Evolutionary conservation across 2,113 vertebrate genomes (phyloP), one percentile per base, ranked within the genome.

Genomic region (Fregata magnificens): DNA sequence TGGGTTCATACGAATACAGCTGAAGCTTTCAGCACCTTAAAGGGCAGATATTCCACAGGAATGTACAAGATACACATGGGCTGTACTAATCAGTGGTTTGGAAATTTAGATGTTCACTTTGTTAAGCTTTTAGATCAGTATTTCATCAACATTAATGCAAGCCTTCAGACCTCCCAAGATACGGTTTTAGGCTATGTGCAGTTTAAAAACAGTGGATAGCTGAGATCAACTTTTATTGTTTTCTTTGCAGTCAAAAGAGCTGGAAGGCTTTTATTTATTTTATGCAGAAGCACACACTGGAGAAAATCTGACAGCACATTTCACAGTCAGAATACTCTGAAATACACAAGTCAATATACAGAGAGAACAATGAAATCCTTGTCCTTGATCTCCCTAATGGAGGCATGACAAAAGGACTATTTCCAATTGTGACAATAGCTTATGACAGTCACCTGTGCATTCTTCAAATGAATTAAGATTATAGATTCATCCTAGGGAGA

Each of bases 341-440:
- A 77, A 95, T 72, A 80, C 61, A 89, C 62, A 53, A 91, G 81
- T 77, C 74, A 76, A 82, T 86, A 92, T 58, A 85, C 28, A 95
- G 53, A 50, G 58, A 79, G 38, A 69, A 96, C 74, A 96, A 89
- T n/a, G 13, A 91, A 85, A 96, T 50, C 50, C 58, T 94, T 93
- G 87, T 88, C 69, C 80, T 72, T 52, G 19, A 79, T 66, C 61
- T 91, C 81, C 58, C 28, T 42, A 80, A 82, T 0, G 3, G 42
- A 80, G 40, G 58, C 9, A 85, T 69, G 50, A 97, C 80, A 97
- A 96, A 90, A 93, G 44, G 58, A 84, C 61, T 79, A 56, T 82
- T 92, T 84, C 88, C 44, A 89, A 14, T 72, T 89, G 81, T 85
- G 70, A 85, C 91, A 79, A 79, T 34, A 77, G 83, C 77, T 95